Conservation (phyloP, 2,797 vertebrate species). For the Etheostoma perlongum region DNA sequence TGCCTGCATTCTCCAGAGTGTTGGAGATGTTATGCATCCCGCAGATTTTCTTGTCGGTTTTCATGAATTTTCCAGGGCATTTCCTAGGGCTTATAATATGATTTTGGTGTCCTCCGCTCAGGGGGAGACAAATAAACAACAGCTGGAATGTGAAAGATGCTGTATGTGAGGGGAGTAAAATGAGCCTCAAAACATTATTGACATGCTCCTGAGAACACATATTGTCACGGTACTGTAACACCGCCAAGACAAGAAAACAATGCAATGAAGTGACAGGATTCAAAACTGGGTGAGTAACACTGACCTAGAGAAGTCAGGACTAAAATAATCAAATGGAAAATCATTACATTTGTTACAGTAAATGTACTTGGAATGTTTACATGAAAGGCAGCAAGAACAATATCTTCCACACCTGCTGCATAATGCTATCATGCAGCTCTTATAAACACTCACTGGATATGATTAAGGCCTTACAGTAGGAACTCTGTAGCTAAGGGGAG, state of each 20-base stretch:
- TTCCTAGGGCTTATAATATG: conserved; percentile 40
- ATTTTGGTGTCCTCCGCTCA: conserved; percentile 19
- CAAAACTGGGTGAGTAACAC: neutral
- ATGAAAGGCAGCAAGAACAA: conserved; percentile 1
- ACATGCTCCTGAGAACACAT: conserved; percentile 31
- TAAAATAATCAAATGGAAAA: conserved; percentile 19
- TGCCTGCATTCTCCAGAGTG: conserved; percentile 41
- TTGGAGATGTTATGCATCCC: conserved; percentile 41
- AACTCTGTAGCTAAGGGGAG: conserved; percentile 3
- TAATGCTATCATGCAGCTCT: conserved; percentile 17
- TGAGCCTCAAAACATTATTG: conserved; percentile 24
- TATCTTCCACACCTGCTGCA: conserved; percentile 7
- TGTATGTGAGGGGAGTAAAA: conserved; percentile 39
- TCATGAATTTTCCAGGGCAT: conserved; percentile 44
- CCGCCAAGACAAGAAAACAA: conserved; percentile 28
- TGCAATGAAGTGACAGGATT: conserved; percentile 2
- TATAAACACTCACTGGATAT: conserved; percentile 23
- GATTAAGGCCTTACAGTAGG: conserved; percentile 29
- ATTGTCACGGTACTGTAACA: neutral
- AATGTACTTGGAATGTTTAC: neutral
- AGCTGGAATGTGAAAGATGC: conserved; percentile 58
- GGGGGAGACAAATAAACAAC: conserved; percentile 47
- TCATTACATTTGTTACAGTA: neutral
- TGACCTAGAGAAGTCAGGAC: conserved; percentile 4
- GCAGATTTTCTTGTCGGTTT: conserved; percentile 46